phyloP scores from a whole-genome alignment of 2,113 vertebrate species.

The Carlito syrichta region DNA sequence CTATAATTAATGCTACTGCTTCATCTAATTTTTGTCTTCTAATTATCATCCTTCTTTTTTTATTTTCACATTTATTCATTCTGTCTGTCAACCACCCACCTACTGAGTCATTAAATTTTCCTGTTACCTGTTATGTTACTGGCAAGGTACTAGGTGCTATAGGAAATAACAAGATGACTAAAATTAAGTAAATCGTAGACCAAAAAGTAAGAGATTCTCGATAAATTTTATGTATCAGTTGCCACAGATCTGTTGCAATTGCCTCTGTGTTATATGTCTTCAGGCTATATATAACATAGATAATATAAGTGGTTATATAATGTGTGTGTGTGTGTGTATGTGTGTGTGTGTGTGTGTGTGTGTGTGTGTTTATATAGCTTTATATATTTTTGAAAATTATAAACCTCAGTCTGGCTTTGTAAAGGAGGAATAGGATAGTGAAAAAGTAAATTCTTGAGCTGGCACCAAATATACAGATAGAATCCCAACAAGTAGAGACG shows the following conservation, averaged over 20 bases:
- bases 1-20: neutral
- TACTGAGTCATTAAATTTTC: neutral
- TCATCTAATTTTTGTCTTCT: neutral
- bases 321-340: too few relatives aligned
- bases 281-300: neutral
- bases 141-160: neutral
- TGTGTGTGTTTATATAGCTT: too few relatives aligned
- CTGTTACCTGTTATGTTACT: neutral
- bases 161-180: neutral
- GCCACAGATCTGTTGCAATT: neutral
- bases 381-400: too few relatives aligned
- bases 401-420: neutral
- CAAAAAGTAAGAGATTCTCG: neutral
- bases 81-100: neutral
- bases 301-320: too few relatives aligned
- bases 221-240: neutral
- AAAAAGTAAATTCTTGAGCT: neutral
- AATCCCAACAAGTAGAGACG: neutral
- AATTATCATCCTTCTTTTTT: conserved; percentile 27
- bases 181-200: conserved; percentile 15
- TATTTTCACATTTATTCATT: conserved; percentile 17
- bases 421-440: neutral
- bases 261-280: neutral
- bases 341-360: too few relatives aligned
- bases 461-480: neutral